phyloP scores from a whole-genome alignment of 1,140 invertebrate species.

The Luehdorfia chinensis region DNA sequence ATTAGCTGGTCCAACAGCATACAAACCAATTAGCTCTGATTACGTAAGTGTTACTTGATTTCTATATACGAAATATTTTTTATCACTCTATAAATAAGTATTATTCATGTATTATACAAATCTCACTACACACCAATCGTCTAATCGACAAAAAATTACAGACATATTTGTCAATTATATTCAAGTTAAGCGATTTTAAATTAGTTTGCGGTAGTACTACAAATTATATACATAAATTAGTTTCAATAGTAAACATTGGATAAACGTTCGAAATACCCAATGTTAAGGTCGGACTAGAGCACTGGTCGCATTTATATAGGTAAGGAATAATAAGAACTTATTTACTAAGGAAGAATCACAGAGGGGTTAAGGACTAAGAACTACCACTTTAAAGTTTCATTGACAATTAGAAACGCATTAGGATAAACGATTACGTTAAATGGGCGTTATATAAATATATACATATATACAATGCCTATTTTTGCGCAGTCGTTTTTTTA shows the following conservation, averaged over 20 bases:
- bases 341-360: conserved; percentile 15
- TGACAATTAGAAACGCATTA: no score
- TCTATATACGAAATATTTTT: conserved; percentile 13
- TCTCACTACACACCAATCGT: conserved; percentile 11
- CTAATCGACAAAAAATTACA: background rate
- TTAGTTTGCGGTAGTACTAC: background rate
- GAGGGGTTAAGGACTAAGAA: conserved; percentile 7
- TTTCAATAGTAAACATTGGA: background rate
- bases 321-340: conserved; percentile 49
- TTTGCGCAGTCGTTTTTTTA: no score
- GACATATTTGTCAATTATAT: no score
- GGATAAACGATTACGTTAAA: no score
- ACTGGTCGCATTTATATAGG: conserved; percentile 58
- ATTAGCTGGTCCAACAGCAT: background rate
- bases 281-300: conserved; percentile 52
- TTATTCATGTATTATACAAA: conserved; percentile 12
- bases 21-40: conserved; percentile 5
- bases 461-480: no score
- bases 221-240: conserved; percentile 8
- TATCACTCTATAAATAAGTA: conserved; percentile 8
- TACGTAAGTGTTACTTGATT: conserved; percentile 5
- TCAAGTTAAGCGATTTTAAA: background rate
- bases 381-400: background rate
- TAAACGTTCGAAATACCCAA: conserved; percentile 14
- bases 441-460: no score